Base-by-base conservation (phyloP, 2,888 invertebrate species). In the Cataglyphis altisquamis region DNA sequence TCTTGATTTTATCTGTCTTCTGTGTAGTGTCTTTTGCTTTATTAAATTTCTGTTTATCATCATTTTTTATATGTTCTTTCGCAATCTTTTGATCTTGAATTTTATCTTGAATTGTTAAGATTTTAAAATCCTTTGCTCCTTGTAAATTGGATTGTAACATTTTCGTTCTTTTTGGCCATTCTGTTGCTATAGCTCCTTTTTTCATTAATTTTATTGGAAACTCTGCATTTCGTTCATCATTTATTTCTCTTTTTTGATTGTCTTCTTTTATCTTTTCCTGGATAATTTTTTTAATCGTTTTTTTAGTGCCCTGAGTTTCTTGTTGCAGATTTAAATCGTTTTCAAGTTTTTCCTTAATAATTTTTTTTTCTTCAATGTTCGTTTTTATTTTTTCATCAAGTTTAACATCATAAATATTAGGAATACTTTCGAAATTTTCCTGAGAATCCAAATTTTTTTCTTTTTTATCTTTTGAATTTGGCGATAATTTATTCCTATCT, bases 241-340 rank as follows among this genome's bases (percentile, higher is more conserved):
- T 41, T 15, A 60, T 36, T n/a, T 96, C 95, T 32, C 95, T 95
- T 92, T 95, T 96, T 3, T 95, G 95, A 91, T 95, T 96, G 83
- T 95, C 95, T 82, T 96, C 95, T 87, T 95, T 95, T 90, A 96
- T 95, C 94, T 96, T 96, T 90, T 96, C 92, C 87, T 93, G 92
- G 64, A 94, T 94, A 18, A 94, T 86, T 88, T 93, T 93, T 80
- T 92, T 94, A 12, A 94, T 92, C 10, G 92, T 91, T 86, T 93
- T 91, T 85, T 93, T 94, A 70, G 92, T 84, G 70, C 88, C 90
- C 9, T 55, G 75, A 52, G 32, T 29, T 39, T 89, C 83, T 75
- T 83, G 84, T 29, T 72, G 72, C 32, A 32, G 21, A 82, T 84
- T 68, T 55, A 78, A 39, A 74, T 86, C 73, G 45, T 84, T 66